Percentiles rank a stretch among this genome's conserved stretches.
These are phyloP conservation scores for Naso thynnoides DNA, from an alignment of 2,797 vertebrate species.

Conservation along the genomic window DNA sequence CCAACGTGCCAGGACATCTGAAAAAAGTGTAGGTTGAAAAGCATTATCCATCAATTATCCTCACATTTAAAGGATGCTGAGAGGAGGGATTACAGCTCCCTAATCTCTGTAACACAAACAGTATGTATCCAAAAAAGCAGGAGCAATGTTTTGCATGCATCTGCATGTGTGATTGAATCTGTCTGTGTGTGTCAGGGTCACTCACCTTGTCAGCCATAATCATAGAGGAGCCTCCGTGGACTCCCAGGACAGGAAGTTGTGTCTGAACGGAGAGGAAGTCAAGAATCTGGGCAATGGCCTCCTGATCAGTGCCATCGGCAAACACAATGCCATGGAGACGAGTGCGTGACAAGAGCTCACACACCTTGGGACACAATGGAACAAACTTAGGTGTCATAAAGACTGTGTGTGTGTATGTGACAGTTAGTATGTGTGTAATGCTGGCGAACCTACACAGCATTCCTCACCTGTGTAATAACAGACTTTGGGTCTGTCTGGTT, in stretches of 20 bases:
- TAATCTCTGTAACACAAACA: slow-evolving; percentile 40
- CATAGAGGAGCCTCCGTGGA: slow-evolving; percentile 98
- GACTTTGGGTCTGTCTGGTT: slow-evolving; percentile 99
- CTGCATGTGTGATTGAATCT: background rate
- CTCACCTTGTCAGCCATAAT: slow-evolving; percentile 99
- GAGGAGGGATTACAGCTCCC: slow-evolving; percentile 25
- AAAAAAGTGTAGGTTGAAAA: slow-evolving; percentile 12
- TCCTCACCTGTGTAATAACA: slow-evolving; percentile 94
- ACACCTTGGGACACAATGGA: slow-evolving; percentile 83
- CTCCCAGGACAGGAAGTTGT: slow-evolving; percentile 95
- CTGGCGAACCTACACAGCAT: background rate
- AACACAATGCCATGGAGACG: slow-evolving; percentile 97
- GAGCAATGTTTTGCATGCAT: slow-evolving; percentile 3
- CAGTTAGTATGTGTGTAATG: background rate
- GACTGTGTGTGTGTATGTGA: background rate
- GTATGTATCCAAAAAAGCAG: slow-evolving; percentile 9
- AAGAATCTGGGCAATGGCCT: slow-evolving; percentile 98
- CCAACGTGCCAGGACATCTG: slow-evolving; percentile 14
- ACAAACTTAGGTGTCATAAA: slow-evolving; percentile 34
- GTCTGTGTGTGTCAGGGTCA: background rate
- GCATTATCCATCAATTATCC: slow-evolving; percentile 12
- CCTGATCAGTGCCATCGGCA: slow-evolving; percentile 97
- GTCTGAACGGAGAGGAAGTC: slow-evolving; percentile 99
- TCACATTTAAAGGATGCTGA: slow-evolving; percentile 18
- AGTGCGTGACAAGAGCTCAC: slow-evolving; percentile 95